A percentile compares a stretch with the other conserved stretches of the same genome.
phyloP scores from a whole-genome alignment of 2,797 vertebrate genomes.

The Potorous gilbertii region DNA sequence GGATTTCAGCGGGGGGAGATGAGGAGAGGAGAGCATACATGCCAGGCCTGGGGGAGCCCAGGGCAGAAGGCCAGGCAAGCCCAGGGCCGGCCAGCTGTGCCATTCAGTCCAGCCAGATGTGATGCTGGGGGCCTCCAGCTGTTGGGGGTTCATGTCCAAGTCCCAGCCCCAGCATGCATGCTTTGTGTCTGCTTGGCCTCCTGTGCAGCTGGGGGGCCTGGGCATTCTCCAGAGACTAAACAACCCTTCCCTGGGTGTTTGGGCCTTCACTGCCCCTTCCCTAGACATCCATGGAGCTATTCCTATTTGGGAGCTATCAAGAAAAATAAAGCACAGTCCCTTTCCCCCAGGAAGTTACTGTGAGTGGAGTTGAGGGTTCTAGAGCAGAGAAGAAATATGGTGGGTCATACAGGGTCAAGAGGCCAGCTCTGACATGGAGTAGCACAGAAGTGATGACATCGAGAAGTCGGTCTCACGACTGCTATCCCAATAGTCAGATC shows the following conservation, averaged over 20 bases:
- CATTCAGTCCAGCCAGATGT: not conserved
- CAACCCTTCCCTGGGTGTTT: too few relatives aligned
- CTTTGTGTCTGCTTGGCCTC: not conserved
- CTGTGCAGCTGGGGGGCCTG: too few relatives aligned
- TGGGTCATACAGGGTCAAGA: not conserved
- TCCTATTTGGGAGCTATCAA: not conserved
- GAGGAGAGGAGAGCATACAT: too few relatives aligned
- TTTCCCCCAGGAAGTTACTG: not conserved
- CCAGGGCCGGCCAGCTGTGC: not conserved
- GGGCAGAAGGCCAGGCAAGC: not conserved
- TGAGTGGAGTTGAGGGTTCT: not conserved
- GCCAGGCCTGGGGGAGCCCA: too few relatives aligned
- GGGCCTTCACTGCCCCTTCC: too few relatives aligned
- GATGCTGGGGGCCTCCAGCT: too few relatives aligned
- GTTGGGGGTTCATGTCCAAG: too few relatives aligned
- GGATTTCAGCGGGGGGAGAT: not conserved
- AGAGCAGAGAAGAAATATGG: not conserved
- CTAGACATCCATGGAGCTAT: not conserved
- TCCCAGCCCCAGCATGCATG: not conserved
- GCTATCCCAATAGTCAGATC: not conserved
- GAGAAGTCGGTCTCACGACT: not conserved
- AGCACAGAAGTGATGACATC: rapidly evolving
- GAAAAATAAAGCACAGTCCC: not conserved
- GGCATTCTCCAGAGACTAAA: too few relatives aligned
- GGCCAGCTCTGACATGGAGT: not conserved